Conservation (phyloP, 2,797 vertebrate species). For the Aplochiton taeniatus region DNA sequence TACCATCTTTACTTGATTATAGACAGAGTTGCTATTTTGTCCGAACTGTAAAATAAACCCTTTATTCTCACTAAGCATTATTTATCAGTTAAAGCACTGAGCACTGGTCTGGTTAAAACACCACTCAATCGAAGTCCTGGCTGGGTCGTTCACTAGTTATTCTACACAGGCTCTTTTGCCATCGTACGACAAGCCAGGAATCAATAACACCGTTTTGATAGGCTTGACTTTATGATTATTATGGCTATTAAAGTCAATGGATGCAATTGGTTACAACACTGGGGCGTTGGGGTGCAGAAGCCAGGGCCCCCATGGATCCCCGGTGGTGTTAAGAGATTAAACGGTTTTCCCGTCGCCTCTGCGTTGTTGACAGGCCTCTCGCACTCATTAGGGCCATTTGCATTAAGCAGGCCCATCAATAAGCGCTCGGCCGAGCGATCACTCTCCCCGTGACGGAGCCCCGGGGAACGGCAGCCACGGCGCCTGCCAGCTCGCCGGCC, state of each 20-base stretch:
- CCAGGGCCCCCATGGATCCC: conserved; percentile 56
- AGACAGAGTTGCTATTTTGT: too few species aligned
- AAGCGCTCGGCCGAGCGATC: conserved; percentile 69
- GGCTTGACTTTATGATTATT: conserved; percentile 28
- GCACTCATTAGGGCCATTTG: conserved; percentile 76
- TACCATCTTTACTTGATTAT: too few species aligned
- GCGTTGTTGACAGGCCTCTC: conserved; percentile 68
- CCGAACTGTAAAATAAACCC: too few species aligned
- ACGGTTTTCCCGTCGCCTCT: conserved; percentile 63
- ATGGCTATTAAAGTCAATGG: conserved; percentile 35
- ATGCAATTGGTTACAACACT: conserved; percentile 49
- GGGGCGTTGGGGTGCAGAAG: conserved; percentile 24
- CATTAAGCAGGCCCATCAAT: conserved; percentile 77
- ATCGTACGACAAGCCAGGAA: background rate
- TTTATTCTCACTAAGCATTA: too few species aligned
- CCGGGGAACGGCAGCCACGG: conserved; percentile 40
- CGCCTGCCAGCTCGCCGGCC: conserved; percentile 35
- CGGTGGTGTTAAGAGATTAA: conserved; percentile 74
- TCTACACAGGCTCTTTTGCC: background rate
- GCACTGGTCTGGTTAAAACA: too few species aligned
- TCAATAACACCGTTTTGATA: conserved; percentile 24
- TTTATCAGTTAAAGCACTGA: too few species aligned
- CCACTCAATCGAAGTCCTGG: too few species aligned
- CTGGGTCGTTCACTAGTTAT: background rate
- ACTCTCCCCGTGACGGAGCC: conserved; percentile 57